Evolutionary conservation across 1,140 invertebrate genomes (phyloP), one percentile per base, ranked within the genome.

Genomic region (Gryllus bimaculatus): DNA sequence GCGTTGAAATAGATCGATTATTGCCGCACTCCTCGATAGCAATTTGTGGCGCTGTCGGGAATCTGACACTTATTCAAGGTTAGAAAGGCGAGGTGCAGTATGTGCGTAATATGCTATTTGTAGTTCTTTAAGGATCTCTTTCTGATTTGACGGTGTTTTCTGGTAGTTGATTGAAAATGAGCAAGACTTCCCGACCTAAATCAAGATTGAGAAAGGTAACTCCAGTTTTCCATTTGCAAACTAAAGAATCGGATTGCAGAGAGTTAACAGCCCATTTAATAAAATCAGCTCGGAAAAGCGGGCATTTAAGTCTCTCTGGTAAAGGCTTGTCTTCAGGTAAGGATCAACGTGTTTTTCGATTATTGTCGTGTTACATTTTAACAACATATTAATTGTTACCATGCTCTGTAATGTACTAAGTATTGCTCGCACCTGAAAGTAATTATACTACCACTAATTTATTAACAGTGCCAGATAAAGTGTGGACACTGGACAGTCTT

Each of bases 401-500:
- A 10, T 47, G n/a, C 8, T 13, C 8, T 15, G 21, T 47, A 20
- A 8, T 47, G 8, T 39, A 12, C n/a, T 76, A 76, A 13, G 13
- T 21, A 21, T n/a, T 21, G 18, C 47, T 21, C 76, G 47, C 12
- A 10, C 47, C 47, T 10, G n/a, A 8, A 3, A 13, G 5, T 48
- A 15, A 8, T 73, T 77, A 5, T n/a, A 26, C 18, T 73, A 47
- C 48, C 77, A 12, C 79, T 73, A 81, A 20, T 79, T 84, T 78
- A 81, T 81, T 87, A 88, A 54, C 82, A 96, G 95, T 96, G 81
- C 95, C 95, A 79, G 89, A 92, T 74, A 90, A 89, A 85, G 89
- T 96, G 54, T 96, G 94, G 91, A 90, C 89, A 82, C 91, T 97
- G 82, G 93, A 96, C 84, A 90, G 93, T 81, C 87, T 93, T 81